These are phyloP conservation scores for Heliconius eleuchia DNA, from an alignment of 1,140 invertebrate species.

Conservation along the genomic window DNA sequence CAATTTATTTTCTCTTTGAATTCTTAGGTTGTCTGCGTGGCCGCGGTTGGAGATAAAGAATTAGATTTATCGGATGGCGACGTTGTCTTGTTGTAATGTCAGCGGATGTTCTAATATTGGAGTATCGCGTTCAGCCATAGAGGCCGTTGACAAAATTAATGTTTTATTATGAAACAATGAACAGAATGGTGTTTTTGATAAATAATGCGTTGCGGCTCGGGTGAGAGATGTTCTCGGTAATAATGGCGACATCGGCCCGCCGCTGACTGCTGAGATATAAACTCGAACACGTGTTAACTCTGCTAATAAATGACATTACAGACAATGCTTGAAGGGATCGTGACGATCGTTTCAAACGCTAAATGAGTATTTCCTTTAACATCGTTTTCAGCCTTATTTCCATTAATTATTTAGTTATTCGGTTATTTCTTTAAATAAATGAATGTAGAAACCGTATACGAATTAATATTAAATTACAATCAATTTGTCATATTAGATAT, in stretches of 20 bases:
- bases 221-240: constrained; percentile 60
- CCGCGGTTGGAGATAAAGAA: constrained; percentile 47
- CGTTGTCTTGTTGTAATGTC: constrained; percentile 57
- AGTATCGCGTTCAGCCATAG: constrained; percentile 59
- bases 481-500: background rate
- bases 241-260: constrained; percentile 57
- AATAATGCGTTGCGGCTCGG: constrained; percentile 60
- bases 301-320: constrained; percentile 51
- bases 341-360: constrained; percentile 25
- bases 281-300: constrained; percentile 51
- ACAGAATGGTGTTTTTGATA: constrained; percentile 65
- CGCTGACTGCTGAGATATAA: constrained; percentile 53
- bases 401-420: background rate
- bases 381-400: constrained; percentile 6
- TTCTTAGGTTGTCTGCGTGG: constrained; percentile 43
- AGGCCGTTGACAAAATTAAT: constrained; percentile 75
- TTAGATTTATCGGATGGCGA: constrained; percentile 55
- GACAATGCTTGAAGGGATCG: constrained; percentile 34
- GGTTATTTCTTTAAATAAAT: background rate
- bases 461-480: constrained; percentile 5
- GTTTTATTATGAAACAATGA: constrained; percentile 79
- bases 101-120: constrained; percentile 76
- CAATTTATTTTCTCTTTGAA: constrained; percentile 48
- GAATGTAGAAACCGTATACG: background rate
- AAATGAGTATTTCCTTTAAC: constrained; percentile 27